Conservation (phyloP, 2,797 vertebrate species). For the Lepus oiostolus region DNA sequence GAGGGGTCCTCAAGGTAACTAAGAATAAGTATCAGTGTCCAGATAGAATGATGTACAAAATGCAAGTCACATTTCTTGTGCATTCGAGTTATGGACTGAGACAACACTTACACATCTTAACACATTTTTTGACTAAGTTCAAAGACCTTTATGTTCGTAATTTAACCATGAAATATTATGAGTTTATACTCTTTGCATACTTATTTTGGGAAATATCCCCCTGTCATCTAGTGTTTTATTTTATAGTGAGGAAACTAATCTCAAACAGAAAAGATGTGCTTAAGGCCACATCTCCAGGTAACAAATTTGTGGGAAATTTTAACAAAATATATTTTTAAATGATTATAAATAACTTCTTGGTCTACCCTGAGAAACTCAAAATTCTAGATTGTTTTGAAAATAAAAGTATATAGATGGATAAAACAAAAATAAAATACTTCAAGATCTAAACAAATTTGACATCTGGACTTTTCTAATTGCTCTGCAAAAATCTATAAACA, state of each 20-base stretch:
- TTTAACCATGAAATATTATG: not conserved
- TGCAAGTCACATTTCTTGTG: not conserved
- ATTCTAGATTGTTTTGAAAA: not conserved
- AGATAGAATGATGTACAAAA: not conserved
- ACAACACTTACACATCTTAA: not conserved
- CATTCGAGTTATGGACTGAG: not conserved
- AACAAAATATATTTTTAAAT: not conserved
- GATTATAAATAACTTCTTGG: not conserved
- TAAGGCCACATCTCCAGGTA: not conserved
- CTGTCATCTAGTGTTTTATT: not conserved
- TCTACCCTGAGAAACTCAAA: not conserved
- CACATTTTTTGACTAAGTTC: not conserved
- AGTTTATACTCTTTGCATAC: not conserved
- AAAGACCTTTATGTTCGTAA: not conserved
- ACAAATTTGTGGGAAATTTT: not conserved
- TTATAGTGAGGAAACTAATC: not conserved
- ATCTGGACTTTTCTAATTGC: not conserved
- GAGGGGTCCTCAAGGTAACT: not conserved
- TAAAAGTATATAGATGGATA: not conserved
- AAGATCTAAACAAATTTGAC: not conserved
- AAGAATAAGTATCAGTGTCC: not conserved
- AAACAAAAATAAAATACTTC: slow-evolving; percentile 12
- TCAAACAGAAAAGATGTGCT: slow-evolving; percentile 4
- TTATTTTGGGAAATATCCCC: not conserved
- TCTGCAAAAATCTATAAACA: not conserved